Evolutionary conservation across 2,888 invertebrate genomes (phyloP).

Genomic region (Ptychoptera contaminata): DNA sequence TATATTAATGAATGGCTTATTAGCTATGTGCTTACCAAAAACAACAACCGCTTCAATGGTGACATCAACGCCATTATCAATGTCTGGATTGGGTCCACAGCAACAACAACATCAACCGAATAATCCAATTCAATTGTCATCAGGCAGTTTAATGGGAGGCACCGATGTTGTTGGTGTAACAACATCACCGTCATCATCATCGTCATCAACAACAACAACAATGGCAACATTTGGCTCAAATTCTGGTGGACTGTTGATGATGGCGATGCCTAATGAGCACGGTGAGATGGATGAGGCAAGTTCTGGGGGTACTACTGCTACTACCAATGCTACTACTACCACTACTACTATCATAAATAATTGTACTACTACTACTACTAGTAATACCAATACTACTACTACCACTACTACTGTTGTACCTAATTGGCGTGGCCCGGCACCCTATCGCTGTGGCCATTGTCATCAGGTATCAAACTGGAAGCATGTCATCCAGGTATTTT

Average conservation of each 20-base stretch:
- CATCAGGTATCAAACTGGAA: conserved; percentile 72
- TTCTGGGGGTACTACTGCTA: conserved; percentile 28
- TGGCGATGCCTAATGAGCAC: conserved; percentile 26
- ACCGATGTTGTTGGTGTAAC: neutral
- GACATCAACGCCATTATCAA: too few species aligned
- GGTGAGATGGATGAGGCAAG: conserved; percentile 39
- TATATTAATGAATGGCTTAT: too few species aligned
- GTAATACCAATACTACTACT: conserved; percentile 9
- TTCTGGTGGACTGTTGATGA: too few species aligned
- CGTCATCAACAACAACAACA: conserved; percentile 9
- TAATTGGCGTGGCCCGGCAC: conserved; percentile 36
- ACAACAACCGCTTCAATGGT: too few species aligned
- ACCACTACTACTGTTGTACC: conserved; percentile 17
- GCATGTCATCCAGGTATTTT: conserved; percentile 64
- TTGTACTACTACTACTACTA: conserved; percentile 4
- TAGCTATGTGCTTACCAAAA: too few species aligned
- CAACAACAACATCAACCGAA: neutral
- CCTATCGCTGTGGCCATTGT: conserved; percentile 63
- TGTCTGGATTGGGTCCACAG: too few species aligned
- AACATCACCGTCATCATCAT: conserved; percentile 1
- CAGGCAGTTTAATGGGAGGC: neutral
- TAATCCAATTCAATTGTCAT: neutral
- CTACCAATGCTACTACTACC: conserved; percentile 16
- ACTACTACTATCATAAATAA: conserved; percentile 1
- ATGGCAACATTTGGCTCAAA: conserved; percentile 4